A percentile compares a stretch with the other conserved stretches of the same genome.
phyloP scores from a whole-genome alignment of 2,888 invertebrate species.

The Leistus spinibarbis region DNA sequence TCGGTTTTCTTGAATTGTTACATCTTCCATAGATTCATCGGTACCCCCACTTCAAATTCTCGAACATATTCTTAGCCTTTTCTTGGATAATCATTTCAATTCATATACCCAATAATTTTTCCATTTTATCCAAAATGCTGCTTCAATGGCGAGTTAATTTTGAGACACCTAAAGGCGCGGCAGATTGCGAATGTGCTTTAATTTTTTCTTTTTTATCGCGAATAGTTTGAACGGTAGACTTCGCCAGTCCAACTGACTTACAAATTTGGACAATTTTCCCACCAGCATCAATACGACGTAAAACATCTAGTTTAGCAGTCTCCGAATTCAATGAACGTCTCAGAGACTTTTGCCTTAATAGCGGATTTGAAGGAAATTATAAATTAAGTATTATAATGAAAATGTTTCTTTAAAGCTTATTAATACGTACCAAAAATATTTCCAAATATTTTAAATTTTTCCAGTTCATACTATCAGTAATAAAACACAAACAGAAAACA shows the following conservation, averaged over 20 bases:
- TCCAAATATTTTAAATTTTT: no score
- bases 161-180: conserved; percentile 44
- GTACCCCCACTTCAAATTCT: background rate
- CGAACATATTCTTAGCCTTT: background rate
- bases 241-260: conserved; percentile 41
- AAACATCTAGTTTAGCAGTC: conserved; percentile 41
- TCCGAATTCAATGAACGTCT: background rate
- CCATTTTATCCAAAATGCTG: conserved; percentile 43
- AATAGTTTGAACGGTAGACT: conserved; percentile 44
- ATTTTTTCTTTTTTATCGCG: conserved; percentile 42
- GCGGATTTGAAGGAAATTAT: no score
- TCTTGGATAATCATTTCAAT: conserved; percentile 32
- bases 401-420: no score
- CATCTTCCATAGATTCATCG: background rate
- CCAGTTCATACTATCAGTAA: no score
- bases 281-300: conserved; percentile 41
- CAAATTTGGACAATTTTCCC: conserved; percentile 42
- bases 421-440: no score
- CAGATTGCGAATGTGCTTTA: conserved; percentile 41
- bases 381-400: no score
- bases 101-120: conserved; percentile 42
- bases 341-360: background rate
- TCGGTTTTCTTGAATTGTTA: background rate
- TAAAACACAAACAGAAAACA: no score
- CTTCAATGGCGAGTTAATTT: conserved; percentile 45